phyloP scores from a whole-genome alignment of 2,888 invertebrate genomes.

The Erebia ligea region DNA sequence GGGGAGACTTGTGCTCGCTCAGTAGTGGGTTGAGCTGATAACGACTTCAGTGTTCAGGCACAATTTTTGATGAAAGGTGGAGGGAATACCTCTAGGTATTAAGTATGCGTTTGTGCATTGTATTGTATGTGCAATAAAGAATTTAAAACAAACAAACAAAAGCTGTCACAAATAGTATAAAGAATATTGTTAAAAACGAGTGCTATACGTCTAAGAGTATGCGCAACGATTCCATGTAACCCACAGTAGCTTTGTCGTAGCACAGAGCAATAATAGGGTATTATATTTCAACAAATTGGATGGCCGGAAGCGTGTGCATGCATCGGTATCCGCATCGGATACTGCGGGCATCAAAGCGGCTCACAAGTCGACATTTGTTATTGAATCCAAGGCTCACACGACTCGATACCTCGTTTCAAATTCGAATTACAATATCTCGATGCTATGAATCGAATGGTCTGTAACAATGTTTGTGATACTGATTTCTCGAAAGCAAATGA shows the following conservation, averaged over 20 bases:
- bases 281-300: constrained; percentile 38
- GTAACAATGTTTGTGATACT: not conserved
- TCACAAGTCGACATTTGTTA: constrained; percentile 17
- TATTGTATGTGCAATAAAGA: too few species aligned
- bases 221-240: not conserved
- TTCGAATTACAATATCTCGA: not conserved
- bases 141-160: too few species aligned
- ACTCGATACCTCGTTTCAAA: not conserved
- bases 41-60: too few species aligned
- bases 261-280: constrained; percentile 38
- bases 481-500: too few species aligned
- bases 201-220: not conserved
- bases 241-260: constrained; percentile 31
- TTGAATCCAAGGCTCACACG: constrained; percentile 14
- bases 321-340: constrained; percentile 8
- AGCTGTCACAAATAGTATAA: too few species aligned
- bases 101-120: too few species aligned
- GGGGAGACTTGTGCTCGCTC: too few species aligned
- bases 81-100: too few species aligned
- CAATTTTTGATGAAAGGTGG: too few species aligned
- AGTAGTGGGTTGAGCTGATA: too few species aligned
- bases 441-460: not conserved
- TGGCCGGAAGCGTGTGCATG: constrained; percentile 20
- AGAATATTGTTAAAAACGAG: too few species aligned
- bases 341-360: constrained; percentile 17